These are phyloP conservation scores for Acanthurus tractus DNA, from an alignment of 2,797 vertebrate species.

Conservation along the genomic window DNA sequence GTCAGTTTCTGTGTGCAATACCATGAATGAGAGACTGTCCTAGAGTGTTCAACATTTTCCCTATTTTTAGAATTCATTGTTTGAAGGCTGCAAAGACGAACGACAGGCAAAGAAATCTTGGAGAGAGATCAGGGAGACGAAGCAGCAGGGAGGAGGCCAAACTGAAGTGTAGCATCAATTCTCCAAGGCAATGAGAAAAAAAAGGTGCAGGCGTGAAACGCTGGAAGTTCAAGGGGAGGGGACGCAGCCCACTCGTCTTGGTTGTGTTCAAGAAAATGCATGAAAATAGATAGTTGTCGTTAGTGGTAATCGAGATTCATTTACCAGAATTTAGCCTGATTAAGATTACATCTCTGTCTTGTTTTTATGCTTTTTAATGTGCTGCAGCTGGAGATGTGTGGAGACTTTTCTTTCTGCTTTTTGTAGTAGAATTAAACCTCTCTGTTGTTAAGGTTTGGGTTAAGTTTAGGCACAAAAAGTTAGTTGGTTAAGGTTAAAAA, in stretches of 20 bases:
- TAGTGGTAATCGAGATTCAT: neutral
- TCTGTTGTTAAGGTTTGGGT: no score
- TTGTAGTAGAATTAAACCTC: no score
- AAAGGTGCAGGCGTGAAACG: neutral
- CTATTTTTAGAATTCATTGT: neutral
- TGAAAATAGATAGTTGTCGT: neutral
- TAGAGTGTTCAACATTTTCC: neutral
- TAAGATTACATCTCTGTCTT: slow-evolving; percentile 14
- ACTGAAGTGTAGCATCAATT: neutral
- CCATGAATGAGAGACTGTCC: neutral
- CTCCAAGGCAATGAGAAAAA: neutral
- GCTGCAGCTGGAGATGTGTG: neutral
- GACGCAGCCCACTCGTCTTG: neutral
- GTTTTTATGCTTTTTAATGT: slow-evolving; percentile 14
- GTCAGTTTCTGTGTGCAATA: neutral
- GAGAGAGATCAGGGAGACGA: neutral
- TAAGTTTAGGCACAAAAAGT: no score
- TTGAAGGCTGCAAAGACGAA: neutral
- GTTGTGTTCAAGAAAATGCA: neutral
- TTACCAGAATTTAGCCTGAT: slow-evolving; percentile 1
- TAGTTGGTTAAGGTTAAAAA: no score
- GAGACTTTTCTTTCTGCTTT: no score
- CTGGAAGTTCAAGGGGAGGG: neutral
- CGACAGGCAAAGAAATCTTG: neutral
- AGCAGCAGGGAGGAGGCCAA: neutral